Base-by-base conservation (phyloP, 1,140 invertebrate genomes). In the Drosophila nigrodunni region DNA sequence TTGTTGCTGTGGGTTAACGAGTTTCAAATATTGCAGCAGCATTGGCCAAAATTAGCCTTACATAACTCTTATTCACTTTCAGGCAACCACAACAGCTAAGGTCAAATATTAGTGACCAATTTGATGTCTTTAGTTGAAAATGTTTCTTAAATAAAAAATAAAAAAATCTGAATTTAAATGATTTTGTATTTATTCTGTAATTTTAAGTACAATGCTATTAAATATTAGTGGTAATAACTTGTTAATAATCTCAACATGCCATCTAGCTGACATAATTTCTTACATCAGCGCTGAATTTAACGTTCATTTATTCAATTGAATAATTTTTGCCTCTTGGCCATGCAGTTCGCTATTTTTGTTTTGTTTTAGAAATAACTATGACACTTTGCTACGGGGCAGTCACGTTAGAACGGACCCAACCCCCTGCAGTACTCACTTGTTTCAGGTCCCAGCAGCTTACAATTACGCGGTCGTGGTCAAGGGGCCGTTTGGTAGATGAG, bases 331-430 rank as follows among this genome's bases (percentile, higher is more conserved):
- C 18, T 43, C 49, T 61, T 10, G 49, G 35, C 54, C 43, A 66
- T 47, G 55, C 57, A 50, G 25, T 30, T 5, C 25, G 25, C 25
- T 30, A 60, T 68, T 60, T 39, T 55, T n/a, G n/a, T 57, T 54
- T 55, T 30, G 25, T 50, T 54, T 55, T 43, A 34, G 34, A 37
- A 60, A 60, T 65, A 57, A 58, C 37, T 64, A 77, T 74, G 74
- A 79, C 65, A 83, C 71, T 83, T 70, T 74, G 74, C 78, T 77
- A 77, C 72, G 71, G 78, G 80, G 80, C 52, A 73, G 80, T 83
- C 73, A 83, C 68, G 77, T 83, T 83, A 77, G 73, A 83, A 67
- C 77, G 67, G 41, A 60, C 73, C 34, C 50, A 75, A 61, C 58
- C 71, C 30, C 67, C 77, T 34, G n/a, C 52, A 35, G 6, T 6